Conservation (phyloP, 2,797 vertebrate genomes). For the Danio albolineatus region DNA sequence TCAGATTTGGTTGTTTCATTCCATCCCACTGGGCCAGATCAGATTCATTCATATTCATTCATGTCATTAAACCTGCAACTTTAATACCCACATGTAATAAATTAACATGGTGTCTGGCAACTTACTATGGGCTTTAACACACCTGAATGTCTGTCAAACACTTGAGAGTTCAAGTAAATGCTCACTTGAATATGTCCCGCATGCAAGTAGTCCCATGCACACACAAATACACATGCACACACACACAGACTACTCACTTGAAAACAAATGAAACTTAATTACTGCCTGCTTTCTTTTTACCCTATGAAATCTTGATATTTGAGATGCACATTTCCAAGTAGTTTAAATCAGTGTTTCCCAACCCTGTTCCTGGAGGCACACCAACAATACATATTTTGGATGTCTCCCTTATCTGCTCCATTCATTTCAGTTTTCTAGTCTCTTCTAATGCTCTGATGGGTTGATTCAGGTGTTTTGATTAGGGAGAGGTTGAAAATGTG, state of each 20-base stretch:
- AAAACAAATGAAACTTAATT: too few relatives aligned
- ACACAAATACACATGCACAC: slow-evolving; percentile 2
- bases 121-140: not conserved
- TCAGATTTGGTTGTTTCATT: not conserved
- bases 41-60: slow-evolving; percentile 6
- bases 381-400: too few relatives aligned
- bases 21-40: not conserved
- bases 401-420: too few relatives aligned
- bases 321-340: too few relatives aligned
- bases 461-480: too few relatives aligned
- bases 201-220: not conserved
- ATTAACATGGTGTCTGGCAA: slow-evolving; percentile 3
- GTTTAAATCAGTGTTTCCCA: too few relatives aligned
- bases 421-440: too few relatives aligned
- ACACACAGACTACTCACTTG: not conserved
- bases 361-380: too few relatives aligned
- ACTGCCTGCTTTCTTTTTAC: too few relatives aligned
- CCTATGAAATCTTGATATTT: too few relatives aligned
- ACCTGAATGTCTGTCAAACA: slow-evolving; percentile 3
- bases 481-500: too few relatives aligned
- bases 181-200: not conserved
- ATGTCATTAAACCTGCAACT: slow-evolving; percentile 6
- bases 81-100: slow-evolving; percentile 10
- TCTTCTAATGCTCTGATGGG: too few relatives aligned
- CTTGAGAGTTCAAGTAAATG: not conserved